Evolutionary conservation across 2,888 invertebrate species (phyloP).

Genomic region (Aproaerema taeniolella): DNA sequence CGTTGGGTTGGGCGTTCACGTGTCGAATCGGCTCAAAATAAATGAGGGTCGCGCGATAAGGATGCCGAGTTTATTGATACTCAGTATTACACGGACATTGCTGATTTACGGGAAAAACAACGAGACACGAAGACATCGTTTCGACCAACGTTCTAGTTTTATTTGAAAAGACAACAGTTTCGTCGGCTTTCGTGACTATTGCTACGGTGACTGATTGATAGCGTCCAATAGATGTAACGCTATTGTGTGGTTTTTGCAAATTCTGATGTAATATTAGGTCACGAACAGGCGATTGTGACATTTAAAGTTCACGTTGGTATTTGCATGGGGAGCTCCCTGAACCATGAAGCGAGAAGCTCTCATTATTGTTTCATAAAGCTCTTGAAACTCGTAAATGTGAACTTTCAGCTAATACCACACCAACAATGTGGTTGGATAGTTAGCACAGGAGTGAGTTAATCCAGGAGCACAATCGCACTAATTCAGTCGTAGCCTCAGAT

Average conservation of each 20-base stretch:
- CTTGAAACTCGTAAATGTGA: slow-evolving; percentile 9
- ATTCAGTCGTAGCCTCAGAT: slow-evolving; percentile 67
- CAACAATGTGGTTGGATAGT: slow-evolving; percentile 25
- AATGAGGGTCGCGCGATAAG: slow-evolving; percentile 27
- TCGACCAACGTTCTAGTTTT: too few relatives aligned
- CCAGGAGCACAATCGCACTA: slow-evolving; percentile 56
- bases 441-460: slow-evolving; percentile 41
- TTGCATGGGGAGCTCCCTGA: slow-evolving; percentile 40
- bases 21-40: slow-evolving; percentile 40
- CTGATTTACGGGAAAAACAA: slow-evolving; percentile 9
- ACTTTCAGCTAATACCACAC: slow-evolving; percentile 1
- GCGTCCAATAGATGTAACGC: too few relatives aligned
- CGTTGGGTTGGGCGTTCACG: slow-evolving; percentile 58
- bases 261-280: slow-evolving; percentile 12
- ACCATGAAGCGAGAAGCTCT: slow-evolving; percentile 30
- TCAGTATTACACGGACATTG: slow-evolving; percentile 18
- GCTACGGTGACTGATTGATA: slow-evolving; percentile 1
- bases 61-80: slow-evolving; percentile 25
- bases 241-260: too few relatives aligned
- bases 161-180: neutral
- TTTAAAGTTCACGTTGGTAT: slow-evolving; percentile 72
- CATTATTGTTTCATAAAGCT: slow-evolving; percentile 13
- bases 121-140: too few relatives aligned
- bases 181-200: neutral
- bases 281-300: slow-evolving; percentile 51